These are phyloP conservation scores for Platichthys flesus DNA, from an alignment of 2,113 vertebrate genomes.

Conservation along the genomic window DNA sequence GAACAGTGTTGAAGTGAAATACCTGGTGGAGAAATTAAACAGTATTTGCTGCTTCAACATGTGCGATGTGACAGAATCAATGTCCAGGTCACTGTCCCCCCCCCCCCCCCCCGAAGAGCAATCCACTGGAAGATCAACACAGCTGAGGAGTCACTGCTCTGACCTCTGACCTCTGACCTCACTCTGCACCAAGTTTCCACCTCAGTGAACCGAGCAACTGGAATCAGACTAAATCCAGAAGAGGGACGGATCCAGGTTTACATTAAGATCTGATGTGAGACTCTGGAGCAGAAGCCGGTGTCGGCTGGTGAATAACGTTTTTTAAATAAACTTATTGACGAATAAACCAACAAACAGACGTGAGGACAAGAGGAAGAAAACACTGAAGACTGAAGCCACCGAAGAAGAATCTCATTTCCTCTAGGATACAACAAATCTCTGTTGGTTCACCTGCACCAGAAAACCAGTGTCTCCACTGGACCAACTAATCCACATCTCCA, in stretches of 20 bases:
- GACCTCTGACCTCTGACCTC: constrained; percentile 29
- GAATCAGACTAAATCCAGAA: neutral
- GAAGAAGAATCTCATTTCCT: neutral
- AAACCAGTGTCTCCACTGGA: neutral
- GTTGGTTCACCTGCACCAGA: neutral
- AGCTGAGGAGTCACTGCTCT: constrained; percentile 20
- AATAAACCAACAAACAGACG: no score
- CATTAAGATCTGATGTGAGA: neutral
- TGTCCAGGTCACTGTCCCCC: constrained; percentile 14
- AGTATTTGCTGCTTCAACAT: neutral
- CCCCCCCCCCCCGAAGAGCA: neutral
- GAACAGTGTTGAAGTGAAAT: no score
- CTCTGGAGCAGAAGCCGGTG: constrained; percentile 30
- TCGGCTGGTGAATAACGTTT: neutral
- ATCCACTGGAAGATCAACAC: constrained; percentile 1
- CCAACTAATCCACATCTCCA: neutral
- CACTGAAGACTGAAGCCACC: neutral
- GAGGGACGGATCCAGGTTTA: no score
- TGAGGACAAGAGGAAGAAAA: no score
- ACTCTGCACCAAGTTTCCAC: constrained; percentile 9
- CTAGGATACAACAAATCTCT: neutral
- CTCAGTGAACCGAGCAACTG: neutral
- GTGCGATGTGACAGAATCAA: neutral
- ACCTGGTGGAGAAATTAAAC: no score
- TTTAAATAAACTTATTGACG: no score